Evolutionary conservation across 2,888 invertebrate species (phyloP).

Genomic region (Mythimna lalbum): DNA sequence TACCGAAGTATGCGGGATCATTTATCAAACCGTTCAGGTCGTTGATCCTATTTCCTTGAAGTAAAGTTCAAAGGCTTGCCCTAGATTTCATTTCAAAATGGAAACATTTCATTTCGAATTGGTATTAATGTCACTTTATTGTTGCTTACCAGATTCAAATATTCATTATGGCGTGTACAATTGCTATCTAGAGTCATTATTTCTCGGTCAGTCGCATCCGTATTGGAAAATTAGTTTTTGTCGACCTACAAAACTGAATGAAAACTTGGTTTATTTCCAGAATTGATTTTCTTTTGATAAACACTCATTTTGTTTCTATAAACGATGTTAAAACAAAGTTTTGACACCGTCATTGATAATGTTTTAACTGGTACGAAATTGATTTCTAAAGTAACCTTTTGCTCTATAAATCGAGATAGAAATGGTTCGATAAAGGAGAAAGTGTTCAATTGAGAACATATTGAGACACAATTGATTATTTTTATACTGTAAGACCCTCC

Average conservation of each 20-base stretch:
- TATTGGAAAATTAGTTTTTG: slow-evolving; percentile 12
- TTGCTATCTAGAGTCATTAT: neutral
- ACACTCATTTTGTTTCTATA: neutral
- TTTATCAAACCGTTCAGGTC: slow-evolving; percentile 48
- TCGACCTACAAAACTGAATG: neutral
- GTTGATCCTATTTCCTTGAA: slow-evolving; percentile 42
- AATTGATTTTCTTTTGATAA: neutral
- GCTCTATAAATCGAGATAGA: neutral
- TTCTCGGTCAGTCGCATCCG: slow-evolving; percentile 12
- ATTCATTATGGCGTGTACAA: slow-evolving; percentile 12
- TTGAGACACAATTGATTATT: too few species aligned
- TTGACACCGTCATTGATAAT: neutral
- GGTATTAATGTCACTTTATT: slow-evolving; percentile 23
- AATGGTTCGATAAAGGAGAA: neutral
- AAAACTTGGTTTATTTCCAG: neutral
- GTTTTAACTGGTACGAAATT: neutral
- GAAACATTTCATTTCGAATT: slow-evolving; percentile 23
- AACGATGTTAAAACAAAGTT: neutral
- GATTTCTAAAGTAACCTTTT: neutral
- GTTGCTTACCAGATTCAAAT: slow-evolving; percentile 9
- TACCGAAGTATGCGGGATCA: slow-evolving; percentile 30
- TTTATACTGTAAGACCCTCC: too few species aligned
- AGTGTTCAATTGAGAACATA: too few species aligned
- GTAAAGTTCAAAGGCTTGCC: slow-evolving; percentile 34
- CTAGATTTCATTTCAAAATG: slow-evolving; percentile 40